Base-by-base conservation (phyloP, 1,140 invertebrate species). In the Lamellibrachia luymesi region DNA sequence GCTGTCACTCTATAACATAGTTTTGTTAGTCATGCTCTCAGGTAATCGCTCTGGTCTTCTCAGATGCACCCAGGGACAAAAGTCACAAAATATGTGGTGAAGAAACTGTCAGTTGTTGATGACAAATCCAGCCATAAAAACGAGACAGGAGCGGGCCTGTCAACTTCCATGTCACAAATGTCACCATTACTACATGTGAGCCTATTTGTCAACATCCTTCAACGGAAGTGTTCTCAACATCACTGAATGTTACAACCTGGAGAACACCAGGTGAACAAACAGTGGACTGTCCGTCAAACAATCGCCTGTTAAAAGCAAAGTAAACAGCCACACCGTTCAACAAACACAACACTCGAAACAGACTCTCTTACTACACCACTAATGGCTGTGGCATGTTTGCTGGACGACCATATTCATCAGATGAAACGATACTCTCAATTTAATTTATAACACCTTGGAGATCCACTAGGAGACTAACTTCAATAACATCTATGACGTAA, bases 371-470 rank as follows among this genome's bases (percentile, higher is more conserved):
- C 52, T 56, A 56, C 64, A 80, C 17, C 13, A 80, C 64, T 80
- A 80, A 80, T 80, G 64, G 64, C 64, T 80, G 64, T 80, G 64
- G 64, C 64, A 80, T 80, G 64, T 80, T 80, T 80, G 64, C 64
- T 80, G 64, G 64, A 80, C 4, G 25, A 22, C 13, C 8, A 10
- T 80, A 10, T 80, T 80, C 64, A 80, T 80, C 64, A 80, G 64
- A 4, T 10, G 64, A 80, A 80, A 80, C 25, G 64, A 80, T 80
- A 80, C 64, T 17, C 52, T 56, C 17, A 17, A 80, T 2, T 80
- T 80, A 17, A 80, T 2, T 80, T 80, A 22, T 2, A 80, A 8
- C 64, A 80, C 64, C 64, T 80, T 80, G 8, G 64, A 22, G 2
- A 80, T 80, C 64, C 64, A 22, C 64, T 22, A 80, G 7, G 13